phyloP scores from a whole-genome alignment of 2,888 invertebrate genomes.

The Phaonia tiefii region DNA sequence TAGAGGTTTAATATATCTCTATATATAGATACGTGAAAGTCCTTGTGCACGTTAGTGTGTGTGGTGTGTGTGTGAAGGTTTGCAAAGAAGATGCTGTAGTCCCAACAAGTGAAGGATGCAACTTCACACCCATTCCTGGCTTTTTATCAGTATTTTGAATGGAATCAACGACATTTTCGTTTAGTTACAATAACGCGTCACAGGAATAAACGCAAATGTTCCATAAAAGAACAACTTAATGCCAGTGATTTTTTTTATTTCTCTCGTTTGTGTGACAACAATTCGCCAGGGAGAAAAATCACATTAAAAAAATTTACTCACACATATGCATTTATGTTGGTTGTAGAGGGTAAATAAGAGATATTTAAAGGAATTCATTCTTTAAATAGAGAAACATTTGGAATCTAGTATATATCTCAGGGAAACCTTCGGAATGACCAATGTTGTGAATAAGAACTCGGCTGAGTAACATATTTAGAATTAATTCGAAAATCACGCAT shows the following conservation, averaged over 20 bases:
- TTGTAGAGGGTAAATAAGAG: not conserved
- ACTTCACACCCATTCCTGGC: too few species aligned
- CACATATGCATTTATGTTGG: not conserved
- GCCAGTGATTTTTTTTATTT: too few species aligned
- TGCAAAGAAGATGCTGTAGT: slow-evolving; percentile 10
- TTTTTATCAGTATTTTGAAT: too few species aligned
- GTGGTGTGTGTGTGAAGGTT: not conserved
- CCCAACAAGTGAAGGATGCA: not conserved
- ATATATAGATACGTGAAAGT: not conserved
- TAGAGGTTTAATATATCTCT: too few species aligned
- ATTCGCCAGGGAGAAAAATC: slow-evolving; percentile 26
- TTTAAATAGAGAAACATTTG: too few species aligned
- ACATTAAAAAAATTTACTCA: slow-evolving; percentile 27
- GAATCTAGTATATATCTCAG: too few species aligned
- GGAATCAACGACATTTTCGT: too few species aligned
- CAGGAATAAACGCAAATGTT: slow-evolving; percentile 44
- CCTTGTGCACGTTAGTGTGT: not conserved
- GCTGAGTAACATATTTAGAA: too few species aligned
- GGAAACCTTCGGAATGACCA: too few species aligned
- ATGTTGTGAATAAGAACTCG: too few species aligned
- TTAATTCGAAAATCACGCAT: too few species aligned
- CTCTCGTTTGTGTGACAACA: slow-evolving; percentile 47
- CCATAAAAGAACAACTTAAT: slow-evolving; percentile 62
- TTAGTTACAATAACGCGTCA: too few species aligned
- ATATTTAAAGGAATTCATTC: not conserved